Evolutionary conservation across 2,113 vertebrate genomes (phyloP), one percentile per base, ranked within the genome.

Genomic region (Rattus rattus): DNA sequence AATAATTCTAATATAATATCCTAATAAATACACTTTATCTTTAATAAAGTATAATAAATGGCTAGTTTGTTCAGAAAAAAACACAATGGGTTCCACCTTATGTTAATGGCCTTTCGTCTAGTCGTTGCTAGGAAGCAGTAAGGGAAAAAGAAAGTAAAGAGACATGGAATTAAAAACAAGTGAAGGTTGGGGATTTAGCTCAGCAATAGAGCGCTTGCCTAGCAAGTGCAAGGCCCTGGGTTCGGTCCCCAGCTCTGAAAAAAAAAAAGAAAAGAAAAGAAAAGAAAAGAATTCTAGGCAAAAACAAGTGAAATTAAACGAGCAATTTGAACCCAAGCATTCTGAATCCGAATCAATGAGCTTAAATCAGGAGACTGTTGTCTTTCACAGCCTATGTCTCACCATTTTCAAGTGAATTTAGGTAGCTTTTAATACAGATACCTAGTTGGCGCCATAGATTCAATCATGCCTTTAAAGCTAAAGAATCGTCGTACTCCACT

Each of bases 11-110:
- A 54, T 14, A 88, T 20, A 43, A 91, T 24, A 73, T 28, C 72
- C 30, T 24, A 90, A 10, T 75, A 88, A 94, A 84, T 47, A 72
- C 1, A 87, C 52, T 84, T 83, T 93, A 72, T 49, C 79, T 93
- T 91, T 43, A 92, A 76, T 76, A 43, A 28, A 30, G 0, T 13
- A 36, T 63, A 88, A 73, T 16, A 59, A 72, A 70, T 14, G 93
- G 11, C 11, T 54, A 49, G 86, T 65, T 3, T 92, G 80, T 10
- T 28, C 1, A 16, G 70, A 33, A 89, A 43, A 72, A 72, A 81
- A 47, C 72, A 63, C 6, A 39, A 0, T 54, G 36, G 69, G 2
- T 8, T 87, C 13, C 43, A 92, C 9, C 14, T 2, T 61, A 20
- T 86, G 65, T n/a, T 59, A 88, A 83, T 2, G 47, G 36, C n/a